These are phyloP conservation scores for Gonatopus flavifemur DNA, from an alignment of 1,140 invertebrate species.

Conservation along the genomic window DNA sequence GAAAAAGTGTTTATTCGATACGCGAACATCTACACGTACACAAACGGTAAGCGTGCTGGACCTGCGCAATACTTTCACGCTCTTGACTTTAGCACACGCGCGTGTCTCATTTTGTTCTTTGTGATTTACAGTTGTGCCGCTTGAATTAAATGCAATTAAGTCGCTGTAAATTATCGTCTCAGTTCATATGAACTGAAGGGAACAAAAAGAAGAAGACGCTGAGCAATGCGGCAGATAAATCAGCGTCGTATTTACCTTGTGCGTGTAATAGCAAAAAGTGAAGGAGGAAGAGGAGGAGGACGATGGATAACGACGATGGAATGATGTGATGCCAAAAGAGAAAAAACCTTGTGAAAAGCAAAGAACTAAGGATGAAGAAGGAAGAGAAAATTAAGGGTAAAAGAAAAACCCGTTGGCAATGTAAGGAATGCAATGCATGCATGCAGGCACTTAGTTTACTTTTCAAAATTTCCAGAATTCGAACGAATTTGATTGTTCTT, in stretches of 20 bases:
- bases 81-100: no score
- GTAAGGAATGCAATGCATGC: no score
- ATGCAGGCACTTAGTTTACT: no score
- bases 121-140: conserved; percentile 43
- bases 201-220: no score
- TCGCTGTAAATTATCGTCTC: conserved; percentile 38
- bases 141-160: conserved; percentile 48
- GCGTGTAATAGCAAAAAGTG: conserved; percentile 27
- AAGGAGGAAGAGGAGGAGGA: no score
- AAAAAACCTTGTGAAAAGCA: not conserved
- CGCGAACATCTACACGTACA: no score
- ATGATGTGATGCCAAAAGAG: not conserved
- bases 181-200: conserved; percentile 18
- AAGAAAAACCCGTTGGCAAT: no score
- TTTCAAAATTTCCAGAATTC: no score
- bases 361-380: not conserved
- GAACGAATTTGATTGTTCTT: no score
- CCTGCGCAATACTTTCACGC: conserved; percentile 33
- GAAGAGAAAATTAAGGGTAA: not conserved
- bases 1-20: no score
- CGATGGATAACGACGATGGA: not conserved
- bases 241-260: conserved; percentile 35
- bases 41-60: conserved; percentile 40
- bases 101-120: no score
- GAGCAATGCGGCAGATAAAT: conserved; percentile 33